phyloP scores from a whole-genome alignment of 2,113 vertebrate species.

The Tenebrosternarchus preto region DNA sequence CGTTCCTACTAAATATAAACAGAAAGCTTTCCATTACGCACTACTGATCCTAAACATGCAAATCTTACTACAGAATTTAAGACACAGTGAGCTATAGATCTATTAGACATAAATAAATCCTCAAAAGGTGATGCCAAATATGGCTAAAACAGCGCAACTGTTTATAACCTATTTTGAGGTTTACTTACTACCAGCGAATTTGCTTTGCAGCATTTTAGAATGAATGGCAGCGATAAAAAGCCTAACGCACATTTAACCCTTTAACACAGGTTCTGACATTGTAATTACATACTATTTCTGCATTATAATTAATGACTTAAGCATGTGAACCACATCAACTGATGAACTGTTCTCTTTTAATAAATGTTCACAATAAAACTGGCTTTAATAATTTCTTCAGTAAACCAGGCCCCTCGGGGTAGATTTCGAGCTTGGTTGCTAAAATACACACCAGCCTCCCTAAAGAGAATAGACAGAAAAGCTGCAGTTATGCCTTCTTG shows the following conservation, averaged over 20 bases:
- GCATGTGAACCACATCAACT: background rate
- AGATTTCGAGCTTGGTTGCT: background rate
- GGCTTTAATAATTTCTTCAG: background rate
- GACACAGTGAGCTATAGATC: background rate
- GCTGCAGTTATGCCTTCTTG: background rate
- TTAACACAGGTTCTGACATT: too few species aligned
- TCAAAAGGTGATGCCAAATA: background rate
- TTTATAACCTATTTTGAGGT: too few species aligned
- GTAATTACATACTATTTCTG: background rate
- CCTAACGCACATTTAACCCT: too few species aligned
- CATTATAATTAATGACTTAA: background rate
- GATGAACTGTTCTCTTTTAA: background rate
- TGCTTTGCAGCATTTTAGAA: too few species aligned
- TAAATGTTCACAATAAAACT: background rate
- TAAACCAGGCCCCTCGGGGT: background rate
- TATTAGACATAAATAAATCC: background rate
- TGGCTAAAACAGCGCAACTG: background rate
- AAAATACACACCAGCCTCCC: background rate
- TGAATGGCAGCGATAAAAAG: too few species aligned
- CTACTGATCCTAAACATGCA: background rate
- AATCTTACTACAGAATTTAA: background rate
- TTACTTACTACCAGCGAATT: too few species aligned
- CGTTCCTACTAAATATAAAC: slow-evolving; percentile 30
- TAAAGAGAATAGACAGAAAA: background rate
- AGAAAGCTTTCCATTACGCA: slow-evolving; percentile 16